These are phyloP conservation scores for Iselma pallidipennis DNA, from an alignment of 2,888 invertebrate genomes.

Conservation along the genomic window DNA sequence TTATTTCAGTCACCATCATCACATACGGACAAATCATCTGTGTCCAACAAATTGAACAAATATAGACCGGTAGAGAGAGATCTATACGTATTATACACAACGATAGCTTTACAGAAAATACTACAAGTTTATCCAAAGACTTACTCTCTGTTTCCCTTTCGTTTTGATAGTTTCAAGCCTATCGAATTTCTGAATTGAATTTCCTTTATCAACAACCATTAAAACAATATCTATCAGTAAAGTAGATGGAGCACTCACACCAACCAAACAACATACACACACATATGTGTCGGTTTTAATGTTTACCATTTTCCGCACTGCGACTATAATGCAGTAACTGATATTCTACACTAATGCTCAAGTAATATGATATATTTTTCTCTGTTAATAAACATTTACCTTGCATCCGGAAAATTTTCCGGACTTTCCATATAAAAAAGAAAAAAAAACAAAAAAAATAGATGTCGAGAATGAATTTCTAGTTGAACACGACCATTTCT, in stretches of 20 bases:
- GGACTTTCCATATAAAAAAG: neutral
- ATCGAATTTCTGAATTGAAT: constrained; percentile 18
- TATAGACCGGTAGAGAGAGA: neutral
- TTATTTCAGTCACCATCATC: constrained; percentile 16
- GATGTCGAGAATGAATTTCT: neutral
- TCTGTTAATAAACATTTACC: neutral
- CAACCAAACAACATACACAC: neutral
- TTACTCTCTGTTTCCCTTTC: neutral
- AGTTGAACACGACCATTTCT: neutral
- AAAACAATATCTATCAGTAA: constrained; percentile 6
- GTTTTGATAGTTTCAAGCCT: neutral
- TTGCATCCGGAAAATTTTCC: neutral
- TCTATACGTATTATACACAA: neutral
- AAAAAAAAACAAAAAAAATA: neutral
- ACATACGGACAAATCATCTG: neutral
- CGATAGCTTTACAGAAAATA: neutral
- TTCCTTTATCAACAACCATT: constrained; percentile 20
- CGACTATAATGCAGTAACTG: constrained; percentile 10
- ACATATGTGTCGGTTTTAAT: constrained; percentile 8
- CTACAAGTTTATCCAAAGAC: neutral
- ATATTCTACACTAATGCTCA: constrained; percentile 8
- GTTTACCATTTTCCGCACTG: constrained; percentile 1
- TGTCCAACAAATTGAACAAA: neutral
- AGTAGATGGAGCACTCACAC: constrained; percentile 7
- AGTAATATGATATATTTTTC: constrained; percentile 17